Conservation (phyloP, 2,888 invertebrate species). For the Dolomedes plantarius region DNA sequence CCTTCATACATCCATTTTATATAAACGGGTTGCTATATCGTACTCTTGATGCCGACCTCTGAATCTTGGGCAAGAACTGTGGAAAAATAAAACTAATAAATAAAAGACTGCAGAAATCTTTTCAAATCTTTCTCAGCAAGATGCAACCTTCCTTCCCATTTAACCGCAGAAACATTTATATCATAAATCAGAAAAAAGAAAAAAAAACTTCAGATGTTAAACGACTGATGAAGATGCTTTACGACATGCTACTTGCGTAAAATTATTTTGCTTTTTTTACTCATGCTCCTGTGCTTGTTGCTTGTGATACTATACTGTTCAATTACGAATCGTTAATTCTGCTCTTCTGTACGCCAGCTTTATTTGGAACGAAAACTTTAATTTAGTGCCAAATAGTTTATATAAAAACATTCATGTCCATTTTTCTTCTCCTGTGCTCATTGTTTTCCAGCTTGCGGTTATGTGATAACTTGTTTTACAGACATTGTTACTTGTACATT, state of each 20-base stretch:
- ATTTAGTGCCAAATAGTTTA: conserved; percentile 70
- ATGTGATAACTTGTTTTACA: conserved; percentile 70
- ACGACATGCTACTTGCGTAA: conserved; percentile 8
- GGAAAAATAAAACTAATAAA: no score
- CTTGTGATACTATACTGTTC: conserved; percentile 58
- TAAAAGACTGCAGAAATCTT: conserved; percentile 6
- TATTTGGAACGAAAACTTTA: conserved; percentile 56
- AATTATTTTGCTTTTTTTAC: conserved; percentile 53
- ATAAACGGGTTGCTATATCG: conserved; percentile 8
- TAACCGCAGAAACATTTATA: conserved; percentile 36
- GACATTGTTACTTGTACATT: conserved; percentile 70
- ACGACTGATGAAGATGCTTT: conserved; percentile 18
- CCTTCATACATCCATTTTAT: conserved; percentile 6
- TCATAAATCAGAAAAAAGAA: neutral
- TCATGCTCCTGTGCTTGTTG: conserved; percentile 56
- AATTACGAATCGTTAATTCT: conserved; percentile 37
- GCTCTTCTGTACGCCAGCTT: conserved; percentile 61
- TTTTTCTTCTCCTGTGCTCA: conserved; percentile 67
- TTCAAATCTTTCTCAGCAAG: neutral
- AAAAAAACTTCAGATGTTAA: conserved; percentile 1
- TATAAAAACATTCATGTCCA: conserved; percentile 63
- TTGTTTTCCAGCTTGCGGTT: conserved; percentile 64
- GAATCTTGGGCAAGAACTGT: neutral
- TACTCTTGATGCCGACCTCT: conserved; percentile 22
- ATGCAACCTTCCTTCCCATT: conserved; percentile 19